These are phyloP conservation scores for Sciurus niger DNA, from an alignment of 2,113 vertebrate species.

Conservation along the genomic window DNA sequence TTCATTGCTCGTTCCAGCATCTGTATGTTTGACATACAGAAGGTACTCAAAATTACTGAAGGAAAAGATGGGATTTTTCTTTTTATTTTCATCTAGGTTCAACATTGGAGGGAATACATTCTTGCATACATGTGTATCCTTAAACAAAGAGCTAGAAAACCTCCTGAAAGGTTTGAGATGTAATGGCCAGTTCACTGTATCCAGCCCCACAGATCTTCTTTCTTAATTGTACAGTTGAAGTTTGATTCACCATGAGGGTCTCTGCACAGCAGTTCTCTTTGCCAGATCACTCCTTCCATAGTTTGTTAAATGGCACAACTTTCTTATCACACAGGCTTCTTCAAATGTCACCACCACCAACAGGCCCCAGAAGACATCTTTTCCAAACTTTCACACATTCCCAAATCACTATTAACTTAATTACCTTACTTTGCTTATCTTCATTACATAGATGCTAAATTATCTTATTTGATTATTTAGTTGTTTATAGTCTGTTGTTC, in stretches of 20 bases:
- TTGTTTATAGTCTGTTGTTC: slow-evolving; percentile 23
- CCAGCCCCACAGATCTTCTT: not conserved
- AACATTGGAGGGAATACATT: not conserved
- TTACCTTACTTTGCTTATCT: not conserved
- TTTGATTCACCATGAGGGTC: not conserved
- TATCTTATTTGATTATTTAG: not conserved
- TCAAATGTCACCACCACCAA: not conserved
- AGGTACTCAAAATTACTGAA: not conserved
- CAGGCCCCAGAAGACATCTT: not conserved
- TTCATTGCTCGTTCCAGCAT: not conserved
- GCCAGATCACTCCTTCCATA: not conserved
- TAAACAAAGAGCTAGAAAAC: not conserved
- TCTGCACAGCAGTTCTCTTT: not conserved
- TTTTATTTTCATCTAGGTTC: slow-evolving; percentile 29
- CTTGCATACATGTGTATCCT: not conserved
- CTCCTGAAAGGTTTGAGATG: not conserved
- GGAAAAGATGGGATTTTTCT: not conserved
- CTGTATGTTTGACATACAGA: not conserved
- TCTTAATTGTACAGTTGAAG: not conserved
- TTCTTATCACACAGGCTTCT: not conserved
- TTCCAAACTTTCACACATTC: not conserved
- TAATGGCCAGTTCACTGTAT: not conserved
- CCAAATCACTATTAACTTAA: not conserved
- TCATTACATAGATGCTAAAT: not conserved
- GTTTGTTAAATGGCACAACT: not conserved